phyloP scores from a whole-genome alignment of 2,797 vertebrate genomes.

The Falco concolor region DNA sequence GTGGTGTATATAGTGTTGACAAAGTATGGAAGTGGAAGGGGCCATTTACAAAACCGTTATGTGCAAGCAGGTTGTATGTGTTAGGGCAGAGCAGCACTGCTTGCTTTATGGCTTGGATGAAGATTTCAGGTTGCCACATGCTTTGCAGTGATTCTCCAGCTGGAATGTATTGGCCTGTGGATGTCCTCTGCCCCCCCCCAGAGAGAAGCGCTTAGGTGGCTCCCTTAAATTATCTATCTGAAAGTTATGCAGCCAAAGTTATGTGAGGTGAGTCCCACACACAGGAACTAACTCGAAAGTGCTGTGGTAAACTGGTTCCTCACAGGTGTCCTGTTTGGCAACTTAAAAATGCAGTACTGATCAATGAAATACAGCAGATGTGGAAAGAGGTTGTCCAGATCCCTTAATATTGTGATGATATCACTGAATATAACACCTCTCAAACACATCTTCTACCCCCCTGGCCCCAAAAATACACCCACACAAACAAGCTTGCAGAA shows the following conservation, averaged over 20 bases:
- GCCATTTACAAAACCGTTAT: neutral
- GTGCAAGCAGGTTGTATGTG: neutral
- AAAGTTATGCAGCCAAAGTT: neutral
- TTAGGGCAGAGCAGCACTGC: neutral
- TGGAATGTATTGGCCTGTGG: neutral
- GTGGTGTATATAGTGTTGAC: neutral
- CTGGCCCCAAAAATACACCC: fast-evolving
- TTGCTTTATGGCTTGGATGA: neutral
- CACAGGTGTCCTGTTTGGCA: neutral
- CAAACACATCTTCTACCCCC: neutral
- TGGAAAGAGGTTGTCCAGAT: neutral
- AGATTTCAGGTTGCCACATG: neutral
- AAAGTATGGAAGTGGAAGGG: neutral
- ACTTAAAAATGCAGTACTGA: neutral
- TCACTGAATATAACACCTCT: neutral
- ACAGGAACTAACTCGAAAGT: neutral
- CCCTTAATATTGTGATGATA: neutral
- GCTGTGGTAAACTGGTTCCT: neutral
- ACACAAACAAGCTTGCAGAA: neutral
- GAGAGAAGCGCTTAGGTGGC: neutral
- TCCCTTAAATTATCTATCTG: neutral
- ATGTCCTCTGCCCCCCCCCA: neutral
- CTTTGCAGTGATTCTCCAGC: neutral
- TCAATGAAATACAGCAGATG: neutral
- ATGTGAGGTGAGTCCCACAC: neutral